Conservation (phyloP, 2,888 invertebrate genomes). For the Myopa tessellatipennis region DNA sequence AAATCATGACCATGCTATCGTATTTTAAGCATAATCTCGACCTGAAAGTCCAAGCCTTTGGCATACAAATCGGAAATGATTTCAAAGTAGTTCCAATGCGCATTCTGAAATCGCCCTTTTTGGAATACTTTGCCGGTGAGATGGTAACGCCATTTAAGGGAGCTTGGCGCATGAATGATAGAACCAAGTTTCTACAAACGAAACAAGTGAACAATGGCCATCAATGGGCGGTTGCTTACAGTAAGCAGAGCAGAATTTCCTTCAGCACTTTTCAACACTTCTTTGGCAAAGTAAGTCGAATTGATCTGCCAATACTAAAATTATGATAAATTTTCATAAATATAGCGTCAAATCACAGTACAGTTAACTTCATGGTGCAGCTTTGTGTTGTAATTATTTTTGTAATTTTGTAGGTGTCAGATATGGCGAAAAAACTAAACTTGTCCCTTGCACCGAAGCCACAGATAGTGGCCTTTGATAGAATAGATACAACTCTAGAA, state of each 20-base stretch:
- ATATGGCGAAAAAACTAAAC: constrained; percentile 46
- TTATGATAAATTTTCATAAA: no score
- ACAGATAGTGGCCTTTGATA: constrained; percentile 44
- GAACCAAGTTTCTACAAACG: constrained; percentile 47
- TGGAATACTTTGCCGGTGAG: constrained; percentile 71
- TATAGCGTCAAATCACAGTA: not conserved
- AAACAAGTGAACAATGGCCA: constrained; percentile 42
- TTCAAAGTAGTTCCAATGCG: constrained; percentile 85
- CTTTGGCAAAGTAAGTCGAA: constrained; percentile 16
- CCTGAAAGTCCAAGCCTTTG: constrained; percentile 81
- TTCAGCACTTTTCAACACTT: constrained; percentile 41
- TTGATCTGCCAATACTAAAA: not conserved
- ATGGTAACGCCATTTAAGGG: constrained; percentile 50
- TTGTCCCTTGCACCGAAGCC: constrained; percentile 51
- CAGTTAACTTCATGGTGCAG: not conserved
- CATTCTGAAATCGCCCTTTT: constrained; percentile 79
- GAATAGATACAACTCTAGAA: constrained; percentile 49
- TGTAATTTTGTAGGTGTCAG: constrained; percentile 46
- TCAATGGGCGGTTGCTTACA: constrained; percentile 59
- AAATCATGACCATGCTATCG: constrained; percentile 75
- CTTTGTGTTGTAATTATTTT: not conserved
- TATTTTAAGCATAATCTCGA: constrained; percentile 58
- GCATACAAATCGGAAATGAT: constrained; percentile 77
- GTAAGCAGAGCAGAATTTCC: constrained; percentile 35
- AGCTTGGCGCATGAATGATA: constrained; percentile 56